A percentile compares a stretch with the other conserved stretches of the same genome.
phyloP scores from a whole-genome alignment of 2,113 vertebrate species.

The Corythornis cristatus region DNA sequence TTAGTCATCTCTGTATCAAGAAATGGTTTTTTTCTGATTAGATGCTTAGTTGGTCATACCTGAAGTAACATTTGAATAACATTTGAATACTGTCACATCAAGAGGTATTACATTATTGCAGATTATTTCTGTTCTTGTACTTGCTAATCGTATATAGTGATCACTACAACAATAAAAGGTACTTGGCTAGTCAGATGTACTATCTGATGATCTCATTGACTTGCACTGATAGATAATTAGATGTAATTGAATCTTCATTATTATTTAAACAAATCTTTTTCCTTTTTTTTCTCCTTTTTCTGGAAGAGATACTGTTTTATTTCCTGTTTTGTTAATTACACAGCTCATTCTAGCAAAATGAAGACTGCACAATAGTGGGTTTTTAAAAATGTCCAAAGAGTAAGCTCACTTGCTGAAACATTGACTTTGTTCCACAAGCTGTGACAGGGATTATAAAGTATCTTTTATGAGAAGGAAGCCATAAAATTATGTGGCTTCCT shows the following conservation, averaged over 20 bases:
- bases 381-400: neutral
- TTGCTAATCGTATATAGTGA: neutral
- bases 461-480: constrained; percentile 24
- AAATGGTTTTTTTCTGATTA: constrained; percentile 31
- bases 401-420: constrained; percentile 6
- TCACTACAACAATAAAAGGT: constrained; percentile 1
- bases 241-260: constrained; percentile 57
- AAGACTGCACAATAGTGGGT: neutral
- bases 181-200: constrained; percentile 1
- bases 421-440: neutral
- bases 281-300: constrained; percentile 38
- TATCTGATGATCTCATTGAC: constrained; percentile 52
- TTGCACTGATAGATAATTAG: constrained; percentile 57
- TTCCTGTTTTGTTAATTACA: constrained; percentile 4
- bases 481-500: constrained; percentile 34
- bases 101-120: neutral
- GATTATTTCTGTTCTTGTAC: neutral
- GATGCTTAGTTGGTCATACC: constrained; percentile 13
- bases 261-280: neutral
- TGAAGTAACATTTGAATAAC: neutral
- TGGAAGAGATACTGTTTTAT: constrained; percentile 8
- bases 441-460: neutral
- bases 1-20: constrained; percentile 52
- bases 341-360: neutral
- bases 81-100: too few relatives aligned